Evolutionary conservation across 2,797 vertebrate species (phyloP).

Genomic region (Gambelia wislizenii): DNA sequence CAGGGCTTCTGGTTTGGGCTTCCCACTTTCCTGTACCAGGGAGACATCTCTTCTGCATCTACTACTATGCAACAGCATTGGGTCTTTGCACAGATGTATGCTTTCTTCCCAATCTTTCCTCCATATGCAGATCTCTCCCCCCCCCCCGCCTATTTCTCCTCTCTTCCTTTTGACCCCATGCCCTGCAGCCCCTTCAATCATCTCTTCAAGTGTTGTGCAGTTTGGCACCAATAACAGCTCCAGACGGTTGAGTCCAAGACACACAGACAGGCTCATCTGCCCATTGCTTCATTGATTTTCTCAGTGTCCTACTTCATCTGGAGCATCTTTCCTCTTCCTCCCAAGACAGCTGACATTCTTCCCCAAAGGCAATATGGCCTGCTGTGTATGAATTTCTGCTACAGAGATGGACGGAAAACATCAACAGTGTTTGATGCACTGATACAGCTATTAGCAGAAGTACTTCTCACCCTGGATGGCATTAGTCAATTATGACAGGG

Average conservation of each 20-base stretch:
- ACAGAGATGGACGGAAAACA: slow-evolving; percentile 70
- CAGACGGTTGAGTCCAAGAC: slow-evolving; percentile 19
- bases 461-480: slow-evolving; percentile 71
- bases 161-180: background rate
- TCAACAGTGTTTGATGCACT: slow-evolving; percentile 61
- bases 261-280: background rate
- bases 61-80: background rate
- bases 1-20: background rate
- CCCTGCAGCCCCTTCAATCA: background rate
- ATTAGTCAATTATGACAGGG: slow-evolving; percentile 76
- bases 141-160: background rate
- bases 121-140: background rate
- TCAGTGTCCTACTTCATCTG: slow-evolving; percentile 39
- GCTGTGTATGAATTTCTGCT: slow-evolving; percentile 69
- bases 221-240: fast-evolving
- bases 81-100: background rate
- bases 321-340: slow-evolving; percentile 48
- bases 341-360: slow-evolving; percentile 58
- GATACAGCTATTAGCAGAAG: slow-evolving; percentile 73
- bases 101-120: background rate
- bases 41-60: background rate
- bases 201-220: slow-evolving; percentile 8
- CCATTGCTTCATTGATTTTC: slow-evolving; percentile 58
- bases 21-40: too few relatives aligned
- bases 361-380: slow-evolving; percentile 58